These are phyloP conservation scores for Drosophila kanekoi DNA, from an alignment of 2,888 invertebrate genomes.

Conservation along the genomic window DNA sequence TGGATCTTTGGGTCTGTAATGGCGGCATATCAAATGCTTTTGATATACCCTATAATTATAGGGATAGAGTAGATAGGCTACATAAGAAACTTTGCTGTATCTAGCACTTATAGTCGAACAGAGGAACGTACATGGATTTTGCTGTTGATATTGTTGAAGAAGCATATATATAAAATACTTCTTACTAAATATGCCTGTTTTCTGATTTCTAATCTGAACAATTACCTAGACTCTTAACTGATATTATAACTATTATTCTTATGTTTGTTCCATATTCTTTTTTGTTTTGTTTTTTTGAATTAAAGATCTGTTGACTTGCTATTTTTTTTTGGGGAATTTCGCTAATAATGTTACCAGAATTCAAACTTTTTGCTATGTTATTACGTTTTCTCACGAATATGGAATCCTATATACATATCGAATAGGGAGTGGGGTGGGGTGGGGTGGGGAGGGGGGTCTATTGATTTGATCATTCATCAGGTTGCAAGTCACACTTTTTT, in stretches of 20 bases:
- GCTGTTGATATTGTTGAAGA: background rate
- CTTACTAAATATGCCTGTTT: slow-evolving; percentile 9
- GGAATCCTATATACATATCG: too few relatives aligned
- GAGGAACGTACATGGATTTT: slow-evolving; percentile 1
- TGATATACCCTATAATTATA: slow-evolving; percentile 8
- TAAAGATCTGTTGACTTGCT: slow-evolving; percentile 13
- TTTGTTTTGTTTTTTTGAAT: too few relatives aligned
- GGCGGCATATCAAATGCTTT: background rate
- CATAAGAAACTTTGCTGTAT: background rate
- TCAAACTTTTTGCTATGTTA: too few relatives aligned
- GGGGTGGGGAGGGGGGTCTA: background rate
- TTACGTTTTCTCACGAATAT: too few relatives aligned
- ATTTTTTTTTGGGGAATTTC: background rate
- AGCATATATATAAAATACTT: background rate
- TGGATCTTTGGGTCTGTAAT: background rate
- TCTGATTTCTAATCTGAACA: background rate
- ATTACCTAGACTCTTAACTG: background rate
- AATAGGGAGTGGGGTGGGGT: background rate
- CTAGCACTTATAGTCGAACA: background rate
- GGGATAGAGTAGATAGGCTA: background rate
- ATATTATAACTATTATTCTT: too few relatives aligned
- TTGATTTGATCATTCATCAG: slow-evolving; percentile 32
- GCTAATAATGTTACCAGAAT: too few relatives aligned
- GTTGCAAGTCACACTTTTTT: slow-evolving; percentile 24
- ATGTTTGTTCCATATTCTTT: too few relatives aligned